phyloP scores from a whole-genome alignment of 1,140 invertebrate species.

The Schmidtea mediterranea region DNA sequence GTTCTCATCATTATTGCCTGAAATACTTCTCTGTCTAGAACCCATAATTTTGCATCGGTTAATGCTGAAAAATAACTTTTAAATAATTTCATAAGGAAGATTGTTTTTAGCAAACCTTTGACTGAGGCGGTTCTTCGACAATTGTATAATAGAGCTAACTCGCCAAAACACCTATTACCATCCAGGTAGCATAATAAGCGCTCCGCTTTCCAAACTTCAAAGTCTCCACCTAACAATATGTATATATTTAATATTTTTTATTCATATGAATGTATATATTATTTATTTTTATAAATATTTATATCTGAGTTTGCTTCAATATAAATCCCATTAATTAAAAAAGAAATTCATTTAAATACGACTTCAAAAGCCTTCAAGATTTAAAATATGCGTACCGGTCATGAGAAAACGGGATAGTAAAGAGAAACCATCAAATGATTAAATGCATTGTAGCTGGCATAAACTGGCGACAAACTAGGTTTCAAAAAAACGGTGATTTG shows the following conservation, averaged over 20 bases:
- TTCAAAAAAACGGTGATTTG: too few relatives aligned
- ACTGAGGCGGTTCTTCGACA: constrained; percentile 24
- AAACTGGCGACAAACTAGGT: too few relatives aligned
- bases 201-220: constrained; percentile 21
- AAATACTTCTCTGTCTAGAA: constrained; percentile 79
- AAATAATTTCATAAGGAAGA: background rate
- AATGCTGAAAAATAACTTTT: constrained; percentile 33
- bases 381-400: too few relatives aligned
- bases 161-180: constrained; percentile 20
- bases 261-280: too few relatives aligned
- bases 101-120: constrained; percentile 14
- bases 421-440: too few relatives aligned
- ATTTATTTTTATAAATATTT: too few relatives aligned
- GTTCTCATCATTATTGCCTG: constrained; percentile 96
- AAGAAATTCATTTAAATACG: too few relatives aligned
- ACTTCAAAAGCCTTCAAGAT: too few relatives aligned
- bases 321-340: too few relatives aligned
- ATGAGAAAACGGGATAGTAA: too few relatives aligned
- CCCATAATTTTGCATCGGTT: constrained; percentile 72
- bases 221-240: constrained; percentile 17
- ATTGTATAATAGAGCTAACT: constrained; percentile 26
- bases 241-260: background rate
- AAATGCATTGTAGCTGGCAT: too few relatives aligned
- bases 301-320: too few relatives aligned
- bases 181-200: constrained; percentile 18